Evolutionary conservation across 1,140 invertebrate genomes (phyloP).

Genomic region (Apis cerana): DNA sequence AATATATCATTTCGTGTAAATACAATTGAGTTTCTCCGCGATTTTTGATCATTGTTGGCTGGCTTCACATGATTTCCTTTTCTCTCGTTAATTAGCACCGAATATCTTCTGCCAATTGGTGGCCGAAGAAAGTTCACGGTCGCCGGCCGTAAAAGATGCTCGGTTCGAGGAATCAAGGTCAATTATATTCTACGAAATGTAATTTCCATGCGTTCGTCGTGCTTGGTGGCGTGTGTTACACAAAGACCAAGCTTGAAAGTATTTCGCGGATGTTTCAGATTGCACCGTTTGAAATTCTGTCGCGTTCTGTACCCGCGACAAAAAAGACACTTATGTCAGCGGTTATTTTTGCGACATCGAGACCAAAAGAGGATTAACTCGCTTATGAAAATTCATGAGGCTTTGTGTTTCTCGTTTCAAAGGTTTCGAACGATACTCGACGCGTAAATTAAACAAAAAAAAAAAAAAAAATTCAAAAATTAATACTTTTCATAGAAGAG

Average conservation of each 20-base stretch:
- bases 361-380: background rate
- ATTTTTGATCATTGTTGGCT: background rate
- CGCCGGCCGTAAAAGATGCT: slow-evolving; percentile 7
- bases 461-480: no score
- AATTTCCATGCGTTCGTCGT: slow-evolving; percentile 29
- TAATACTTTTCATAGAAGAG: no score
- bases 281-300: background rate
- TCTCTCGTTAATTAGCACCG: slow-evolving; percentile 9
- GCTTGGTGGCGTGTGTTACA: slow-evolving; percentile 12
- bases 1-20: no score
- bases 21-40: background rate
- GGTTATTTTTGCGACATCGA: background rate
- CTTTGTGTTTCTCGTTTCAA: background rate
- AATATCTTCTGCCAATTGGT: background rate
- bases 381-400: background rate
- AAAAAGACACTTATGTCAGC: slow-evolving; percentile 12
- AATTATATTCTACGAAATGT: slow-evolving; percentile 32
- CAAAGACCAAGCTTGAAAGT: background rate
- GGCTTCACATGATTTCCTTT: background rate
- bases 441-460: no score
- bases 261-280: background rate
- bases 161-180: slow-evolving; percentile 22
- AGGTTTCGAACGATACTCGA: no score
- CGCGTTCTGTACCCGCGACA: background rate
- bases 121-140: slow-evolving; percentile 24